These are phyloP conservation scores for Podarcis siculus DNA, from an alignment of 2,797 vertebrate genomes.

Conservation along the genomic window DNA sequence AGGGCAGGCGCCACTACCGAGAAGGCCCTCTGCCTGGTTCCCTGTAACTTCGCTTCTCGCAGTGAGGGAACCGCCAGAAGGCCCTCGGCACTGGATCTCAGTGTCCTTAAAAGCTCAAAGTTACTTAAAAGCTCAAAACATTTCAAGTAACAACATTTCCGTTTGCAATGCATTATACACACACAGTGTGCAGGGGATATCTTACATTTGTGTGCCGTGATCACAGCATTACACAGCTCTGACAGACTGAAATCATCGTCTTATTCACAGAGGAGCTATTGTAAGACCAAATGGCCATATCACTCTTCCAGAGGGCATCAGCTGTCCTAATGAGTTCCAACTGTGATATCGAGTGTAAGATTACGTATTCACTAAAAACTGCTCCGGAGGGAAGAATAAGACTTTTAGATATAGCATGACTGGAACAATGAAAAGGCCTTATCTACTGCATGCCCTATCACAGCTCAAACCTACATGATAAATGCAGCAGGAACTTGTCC, in stretches of 20 bases:
- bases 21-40: too few relatives aligned
- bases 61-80: too few relatives aligned
- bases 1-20: too few relatives aligned
- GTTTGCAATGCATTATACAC: neutral
- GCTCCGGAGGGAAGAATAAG: neutral
- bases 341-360: neutral
- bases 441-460: neutral
- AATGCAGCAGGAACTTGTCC: neutral
- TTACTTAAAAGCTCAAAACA: neutral
- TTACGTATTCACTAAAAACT: conserved; percentile 17
- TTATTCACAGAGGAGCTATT: neutral
- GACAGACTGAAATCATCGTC: neutral
- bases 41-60: too few relatives aligned
- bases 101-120: too few relatives aligned
- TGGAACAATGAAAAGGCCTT: conserved; percentile 8
- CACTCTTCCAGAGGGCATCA: neutral
- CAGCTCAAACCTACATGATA: neutral
- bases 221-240: neutral
- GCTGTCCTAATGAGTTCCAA: neutral
- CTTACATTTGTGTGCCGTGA: neutral
- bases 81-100: too few relatives aligned
- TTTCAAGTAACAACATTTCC: neutral
- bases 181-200: neutral
- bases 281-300: neutral
- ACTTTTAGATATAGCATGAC: neutral